phyloP scores from a whole-genome alignment of 2,888 invertebrate genomes.

The Rugalucina vietnamica region DNA sequence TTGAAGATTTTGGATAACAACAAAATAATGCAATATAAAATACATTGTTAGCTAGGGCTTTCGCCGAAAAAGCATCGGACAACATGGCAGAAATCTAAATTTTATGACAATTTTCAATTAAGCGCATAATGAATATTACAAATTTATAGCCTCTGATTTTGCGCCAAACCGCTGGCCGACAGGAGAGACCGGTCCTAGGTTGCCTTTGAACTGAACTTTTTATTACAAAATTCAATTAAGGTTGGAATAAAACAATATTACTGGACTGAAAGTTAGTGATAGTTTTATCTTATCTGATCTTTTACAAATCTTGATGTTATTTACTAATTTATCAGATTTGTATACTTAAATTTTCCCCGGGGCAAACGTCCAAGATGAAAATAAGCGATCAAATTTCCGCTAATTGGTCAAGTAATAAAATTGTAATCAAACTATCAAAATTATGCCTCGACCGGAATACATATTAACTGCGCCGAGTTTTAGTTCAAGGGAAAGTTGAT shows the following conservation, averaged over 20 bases:
- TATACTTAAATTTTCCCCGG: constrained; percentile 5
- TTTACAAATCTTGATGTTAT: neutral
- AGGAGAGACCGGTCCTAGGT: neutral
- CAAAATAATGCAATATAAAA: too few relatives aligned
- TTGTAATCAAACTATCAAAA: neutral
- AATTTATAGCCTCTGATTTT: neutral
- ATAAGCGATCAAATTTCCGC: constrained; percentile 60
- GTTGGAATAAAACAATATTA: neutral
- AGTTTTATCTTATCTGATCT: neutral
- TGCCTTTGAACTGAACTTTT: neutral
- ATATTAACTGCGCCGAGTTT: too few relatives aligned
- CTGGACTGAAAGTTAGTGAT: neutral
- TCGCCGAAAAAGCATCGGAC: too few relatives aligned
- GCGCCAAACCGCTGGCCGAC: neutral
- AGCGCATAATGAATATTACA: neutral
- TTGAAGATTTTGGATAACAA: too few relatives aligned
- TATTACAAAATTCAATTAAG: constrained; percentile 10
- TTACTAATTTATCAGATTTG: constrained; percentile 9
- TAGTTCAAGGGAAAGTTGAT: too few relatives aligned
- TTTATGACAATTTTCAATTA: constrained; percentile 4
- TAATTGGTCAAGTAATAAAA: constrained; percentile 44
- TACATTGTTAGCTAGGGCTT: too few relatives aligned
- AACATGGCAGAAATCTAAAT: neutral
- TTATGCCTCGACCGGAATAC: neutral
- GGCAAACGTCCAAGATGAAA: constrained; percentile 20